Percentiles rank a stretch among this genome's conserved stretches.
phyloP scores from a whole-genome alignment of 2,888 invertebrate genomes.

The Lepidocyrtinus sp. region DNA sequence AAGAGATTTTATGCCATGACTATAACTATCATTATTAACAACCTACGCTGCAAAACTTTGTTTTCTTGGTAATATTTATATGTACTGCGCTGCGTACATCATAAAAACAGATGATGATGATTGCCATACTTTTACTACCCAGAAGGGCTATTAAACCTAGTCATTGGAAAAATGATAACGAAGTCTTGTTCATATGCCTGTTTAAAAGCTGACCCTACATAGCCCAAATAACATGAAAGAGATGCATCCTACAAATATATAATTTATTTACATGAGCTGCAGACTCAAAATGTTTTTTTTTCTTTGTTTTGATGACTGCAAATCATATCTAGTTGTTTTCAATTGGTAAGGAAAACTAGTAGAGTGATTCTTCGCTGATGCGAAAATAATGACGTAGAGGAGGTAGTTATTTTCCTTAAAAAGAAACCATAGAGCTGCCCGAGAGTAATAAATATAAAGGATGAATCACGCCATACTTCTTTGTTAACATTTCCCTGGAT shows the following conservation, averaged over 20 bases:
- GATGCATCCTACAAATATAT: no score
- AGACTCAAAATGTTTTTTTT: no score
- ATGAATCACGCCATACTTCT: background rate
- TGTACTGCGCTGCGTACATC: background rate
- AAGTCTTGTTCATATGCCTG: no score
- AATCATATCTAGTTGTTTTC: background rate
- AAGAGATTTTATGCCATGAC: conserved; percentile 4
- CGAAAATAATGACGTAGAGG: conserved; percentile 6
- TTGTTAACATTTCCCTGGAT: conserved; percentile 6
- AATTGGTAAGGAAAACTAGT: no score
- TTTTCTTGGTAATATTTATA: conserved; percentile 1
- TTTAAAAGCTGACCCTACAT: no score
- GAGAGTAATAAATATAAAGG: background rate
- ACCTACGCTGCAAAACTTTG: background rate
- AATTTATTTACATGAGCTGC: no score
- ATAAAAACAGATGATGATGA: background rate
- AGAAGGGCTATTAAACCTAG: background rate
- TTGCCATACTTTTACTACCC: background rate
- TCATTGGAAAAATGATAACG: background rate
- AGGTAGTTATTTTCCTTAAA: background rate
- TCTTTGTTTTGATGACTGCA: no score
- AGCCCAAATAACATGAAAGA: no score
- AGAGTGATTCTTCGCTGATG: background rate
- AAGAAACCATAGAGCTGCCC: background rate
- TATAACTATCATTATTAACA: no score